Conservation (phyloP, 2,113 vertebrate genomes). For the Jacana jacana region DNA sequence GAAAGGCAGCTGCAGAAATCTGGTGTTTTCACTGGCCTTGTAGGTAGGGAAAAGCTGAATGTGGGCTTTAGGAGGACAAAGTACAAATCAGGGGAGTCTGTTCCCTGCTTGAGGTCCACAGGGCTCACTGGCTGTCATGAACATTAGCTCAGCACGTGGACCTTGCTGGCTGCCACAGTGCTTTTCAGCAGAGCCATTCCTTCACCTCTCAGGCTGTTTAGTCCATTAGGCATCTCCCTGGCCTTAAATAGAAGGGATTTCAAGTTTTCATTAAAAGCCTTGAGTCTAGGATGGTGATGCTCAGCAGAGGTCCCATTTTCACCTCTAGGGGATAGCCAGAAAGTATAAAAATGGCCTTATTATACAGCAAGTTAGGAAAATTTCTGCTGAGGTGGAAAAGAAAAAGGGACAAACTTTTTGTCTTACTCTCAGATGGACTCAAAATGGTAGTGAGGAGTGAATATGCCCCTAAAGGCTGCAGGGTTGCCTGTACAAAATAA, state of each 20-base stretch:
- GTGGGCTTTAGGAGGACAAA: background rate
- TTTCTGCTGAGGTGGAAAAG: background rate
- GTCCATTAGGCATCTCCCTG: conserved; percentile 5
- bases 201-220: background rate
- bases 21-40: background rate
- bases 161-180: background rate
- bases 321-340: background rate
- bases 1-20: background rate
- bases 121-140: rapidly evolving
- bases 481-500: background rate
- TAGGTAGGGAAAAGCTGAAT: background rate
- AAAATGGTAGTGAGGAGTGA: background rate
- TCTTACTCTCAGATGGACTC: background rate
- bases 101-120: background rate
- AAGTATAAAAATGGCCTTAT: background rate
- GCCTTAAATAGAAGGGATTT: background rate
- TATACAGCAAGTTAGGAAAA: background rate
- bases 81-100: background rate
- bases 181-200: background rate
- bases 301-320: background rate
- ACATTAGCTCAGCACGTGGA: background rate
- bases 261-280: background rate
- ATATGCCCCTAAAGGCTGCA: background rate
- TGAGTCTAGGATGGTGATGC: background rate
- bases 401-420: background rate